Evolutionary conservation across 2,797 vertebrate species (phyloP).

Genomic region (Urocyon cinereoargenteus): DNA sequence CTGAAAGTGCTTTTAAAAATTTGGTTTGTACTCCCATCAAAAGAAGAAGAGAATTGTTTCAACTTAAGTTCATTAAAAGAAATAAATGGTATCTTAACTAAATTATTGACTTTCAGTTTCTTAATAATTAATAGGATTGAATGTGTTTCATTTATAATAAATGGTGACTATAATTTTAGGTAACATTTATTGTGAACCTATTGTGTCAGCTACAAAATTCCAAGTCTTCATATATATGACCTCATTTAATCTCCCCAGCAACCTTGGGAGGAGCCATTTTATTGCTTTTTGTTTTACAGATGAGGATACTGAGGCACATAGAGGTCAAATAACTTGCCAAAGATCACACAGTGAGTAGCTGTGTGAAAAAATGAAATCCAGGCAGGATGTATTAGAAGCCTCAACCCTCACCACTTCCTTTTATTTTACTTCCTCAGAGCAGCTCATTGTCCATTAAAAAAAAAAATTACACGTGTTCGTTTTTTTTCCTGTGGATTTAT

Average conservation of each 20-base stretch:
- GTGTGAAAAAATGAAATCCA: background rate
- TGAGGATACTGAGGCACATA: background rate
- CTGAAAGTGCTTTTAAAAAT: background rate
- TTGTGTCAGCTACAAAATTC: background rate
- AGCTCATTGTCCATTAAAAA: background rate
- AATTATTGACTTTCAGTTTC: background rate
- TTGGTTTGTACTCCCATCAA: background rate
- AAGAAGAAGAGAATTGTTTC: background rate
- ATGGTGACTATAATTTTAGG: background rate
- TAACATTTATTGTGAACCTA: background rate
- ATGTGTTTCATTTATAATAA: background rate
- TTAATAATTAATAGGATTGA: background rate
- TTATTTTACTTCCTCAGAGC: background rate
- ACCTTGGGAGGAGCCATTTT: background rate
- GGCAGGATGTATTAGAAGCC: background rate
- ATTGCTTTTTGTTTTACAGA: background rate
- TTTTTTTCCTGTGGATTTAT: background rate
- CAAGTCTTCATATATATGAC: background rate
- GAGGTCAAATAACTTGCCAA: background rate
- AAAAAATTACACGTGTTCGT: background rate
- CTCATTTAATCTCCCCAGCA: background rate
- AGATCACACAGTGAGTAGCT: background rate
- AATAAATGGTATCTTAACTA: background rate
- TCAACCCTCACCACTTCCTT: background rate
- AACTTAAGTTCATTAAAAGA: background rate